These are phyloP conservation scores for Ellobius talpinus DNA, from an alignment of 2,113 vertebrate genomes.

Conservation along the genomic window DNA sequence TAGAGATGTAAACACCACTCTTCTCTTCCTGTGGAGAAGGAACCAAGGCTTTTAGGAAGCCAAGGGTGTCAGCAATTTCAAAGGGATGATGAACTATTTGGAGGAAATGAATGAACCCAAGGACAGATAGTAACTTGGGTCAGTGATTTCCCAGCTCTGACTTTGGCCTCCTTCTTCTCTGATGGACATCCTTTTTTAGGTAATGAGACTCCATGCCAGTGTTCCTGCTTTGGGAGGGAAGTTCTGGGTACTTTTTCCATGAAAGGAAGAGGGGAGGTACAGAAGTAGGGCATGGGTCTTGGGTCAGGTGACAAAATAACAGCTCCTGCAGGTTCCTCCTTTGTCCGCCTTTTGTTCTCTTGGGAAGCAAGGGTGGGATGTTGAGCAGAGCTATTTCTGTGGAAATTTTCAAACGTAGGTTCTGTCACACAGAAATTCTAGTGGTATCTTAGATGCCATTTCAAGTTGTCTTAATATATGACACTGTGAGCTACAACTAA, in stretches of 20 bases:
- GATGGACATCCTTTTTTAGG: not conserved
- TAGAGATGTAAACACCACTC: not conserved
- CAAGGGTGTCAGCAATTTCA: not conserved
- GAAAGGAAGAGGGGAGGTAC: not conserved
- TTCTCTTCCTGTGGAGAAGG: not conserved
- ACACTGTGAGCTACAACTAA: not conserved
- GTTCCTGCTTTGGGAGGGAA: not conserved
- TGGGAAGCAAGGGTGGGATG: not conserved
- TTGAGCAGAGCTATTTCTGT: not conserved
- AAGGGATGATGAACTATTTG: not conserved
- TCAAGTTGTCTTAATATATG: not conserved
- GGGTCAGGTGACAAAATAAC: not conserved
- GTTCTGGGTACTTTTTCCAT: not conserved
- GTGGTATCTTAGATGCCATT: conserved; percentile 62
- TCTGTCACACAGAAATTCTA: conserved; percentile 48
- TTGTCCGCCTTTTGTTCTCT: conserved; percentile 24
- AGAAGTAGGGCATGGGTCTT: not conserved
- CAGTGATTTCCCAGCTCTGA: not conserved
- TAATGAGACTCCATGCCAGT: not conserved
- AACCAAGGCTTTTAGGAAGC: not conserved
- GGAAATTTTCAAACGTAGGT: conserved; percentile 39
- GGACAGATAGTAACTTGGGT: not conserved
- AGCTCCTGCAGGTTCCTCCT: not conserved
- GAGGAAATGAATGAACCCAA: not conserved
- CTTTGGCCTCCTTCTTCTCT: not conserved